Evolutionary conservation across 92 coral and sea anemone genomes (phyloP), one percentile per base, ranked within the genome.

Genomic region (Desmophyllum pertusum): DNA sequence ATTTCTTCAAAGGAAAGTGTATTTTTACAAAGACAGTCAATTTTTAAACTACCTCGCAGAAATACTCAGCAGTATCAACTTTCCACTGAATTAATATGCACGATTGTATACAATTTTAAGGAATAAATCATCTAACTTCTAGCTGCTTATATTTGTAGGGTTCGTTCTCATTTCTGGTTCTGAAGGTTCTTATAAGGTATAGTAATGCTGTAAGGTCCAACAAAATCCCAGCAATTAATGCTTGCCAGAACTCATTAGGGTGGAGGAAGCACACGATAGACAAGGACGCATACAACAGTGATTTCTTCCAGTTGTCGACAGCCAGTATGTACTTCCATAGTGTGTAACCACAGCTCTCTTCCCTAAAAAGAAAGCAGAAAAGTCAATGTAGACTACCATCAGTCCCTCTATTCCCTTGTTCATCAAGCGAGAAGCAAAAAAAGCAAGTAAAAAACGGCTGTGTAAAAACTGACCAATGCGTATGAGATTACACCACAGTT

Each of bases 261-360:
- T 94, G 93, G 14, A 96, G 88, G 70, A 86, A 96, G 36, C 98
- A 96, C 17, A 89, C 85, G 19, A 88, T 51, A 13, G 98, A 96
- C 55, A 96, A 71, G 4, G 89, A 85, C 19, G 83, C 87, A 82
- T 96, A 96, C 57, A 96, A 84, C 29, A 96, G 63, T 15, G 89
- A 88, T 88, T 93, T 94, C 84, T 96, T 96, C 98, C 98, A 96
- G 82, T 89, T 92, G 81, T 96, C 98, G 25, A 94, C 67, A 45
- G 98, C 96, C 76, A 90, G 45, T 29, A 96, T 63, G 78, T 88
- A 90, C 27, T 91, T 85, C 98, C 98, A 96, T 27, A 95, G 86
- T 25, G 87, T 86, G 52, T 86, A 89, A 38, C 89, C 85, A 62
- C 88, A 89, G 51, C 92, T 81, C 7, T 88, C 95, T 43, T 96